Evolutionary conservation across 2,797 vertebrate species (phyloP), one percentile per base, ranked within the genome.

Genomic region (Coilia nasus): DNA sequence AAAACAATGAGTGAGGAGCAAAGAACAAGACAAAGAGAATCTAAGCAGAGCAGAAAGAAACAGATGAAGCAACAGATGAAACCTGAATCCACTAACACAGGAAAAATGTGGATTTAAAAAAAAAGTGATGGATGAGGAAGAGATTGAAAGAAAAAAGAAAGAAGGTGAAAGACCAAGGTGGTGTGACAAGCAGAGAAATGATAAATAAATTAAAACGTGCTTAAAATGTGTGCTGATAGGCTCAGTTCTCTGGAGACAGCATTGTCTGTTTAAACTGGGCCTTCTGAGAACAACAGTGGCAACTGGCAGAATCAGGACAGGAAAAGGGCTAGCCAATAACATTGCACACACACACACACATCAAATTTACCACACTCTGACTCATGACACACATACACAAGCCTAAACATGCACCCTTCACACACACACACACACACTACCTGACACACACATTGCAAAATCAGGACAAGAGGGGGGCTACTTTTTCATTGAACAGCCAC

Each of bases 261-360:
- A 85, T 84, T 87, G 89, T 90, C 87, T n/a, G 85, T 86, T 92
- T 84, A 92, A 94, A 94, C 83, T 92, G 90, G 92, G 91, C 92
- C 91, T 90, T 57, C 25, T 84, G 78, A 41, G 35, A 17, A 78
- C 71, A 87, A 75, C 78, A 87, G 87, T 91, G 89, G 86, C 83
- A 84, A 41, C 87, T 89, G 89, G 90, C 90, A 91, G 85, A 92
- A 91, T 91, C 87, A 86, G 92, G 91, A 89, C 86, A 54, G 54
- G 85, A 86, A 89, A 89, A 89, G 89, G 91, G 92, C 89, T 85
- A 86, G 88, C 87, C 62, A 67, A 67, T 67, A 60, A n/a, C 59
- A 10, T 54, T 9, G 1, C 62, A 25, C n/a, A 25, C 62, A 64
- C n/a, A 25, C n/a, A 25, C 62, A 64, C 62, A 25, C 62, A 41